Conservation (phyloP, 2,797 vertebrate genomes). For the Salmo trutta region DNA sequence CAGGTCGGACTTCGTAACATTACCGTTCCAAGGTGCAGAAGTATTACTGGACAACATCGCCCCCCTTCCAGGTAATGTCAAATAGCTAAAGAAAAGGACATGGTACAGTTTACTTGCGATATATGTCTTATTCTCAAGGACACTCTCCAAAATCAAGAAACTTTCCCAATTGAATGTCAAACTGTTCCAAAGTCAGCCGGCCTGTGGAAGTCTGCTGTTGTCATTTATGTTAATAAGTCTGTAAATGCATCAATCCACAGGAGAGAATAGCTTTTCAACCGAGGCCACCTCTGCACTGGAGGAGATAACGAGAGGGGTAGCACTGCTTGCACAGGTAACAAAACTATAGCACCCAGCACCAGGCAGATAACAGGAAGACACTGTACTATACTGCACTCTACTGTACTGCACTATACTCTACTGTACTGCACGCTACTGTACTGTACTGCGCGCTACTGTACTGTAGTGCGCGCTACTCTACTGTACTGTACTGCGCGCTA, state of each 20-base stretch:
- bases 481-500: too few species aligned
- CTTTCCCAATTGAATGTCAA: not conserved
- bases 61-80: constrained; percentile 85
- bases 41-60: constrained; percentile 92
- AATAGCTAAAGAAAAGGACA: not conserved
- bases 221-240: not conserved
- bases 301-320: constrained; percentile 88
- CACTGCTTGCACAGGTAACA: constrained; percentile 88
- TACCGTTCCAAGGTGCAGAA: constrained; percentile 96
- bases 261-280: constrained; percentile 87
- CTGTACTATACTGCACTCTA: not conserved
- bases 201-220: not conserved
- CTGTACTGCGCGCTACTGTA: too few species aligned
- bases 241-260: constrained; percentile 64
- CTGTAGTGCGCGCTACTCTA: too few species aligned
- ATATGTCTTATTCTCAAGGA: not conserved
- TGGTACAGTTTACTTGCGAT: not conserved
- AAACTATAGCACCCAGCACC: not conserved
- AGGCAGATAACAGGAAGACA: not conserved
- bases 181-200: not conserved
- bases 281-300: constrained; percentile 85
- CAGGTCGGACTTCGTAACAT: constrained; percentile 95
- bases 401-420: too few species aligned
- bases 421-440: too few species aligned
- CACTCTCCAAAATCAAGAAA: not conserved